Base-by-base conservation (phyloP, 2,113 vertebrate species). In the Gobiocypris rarus region DNA sequence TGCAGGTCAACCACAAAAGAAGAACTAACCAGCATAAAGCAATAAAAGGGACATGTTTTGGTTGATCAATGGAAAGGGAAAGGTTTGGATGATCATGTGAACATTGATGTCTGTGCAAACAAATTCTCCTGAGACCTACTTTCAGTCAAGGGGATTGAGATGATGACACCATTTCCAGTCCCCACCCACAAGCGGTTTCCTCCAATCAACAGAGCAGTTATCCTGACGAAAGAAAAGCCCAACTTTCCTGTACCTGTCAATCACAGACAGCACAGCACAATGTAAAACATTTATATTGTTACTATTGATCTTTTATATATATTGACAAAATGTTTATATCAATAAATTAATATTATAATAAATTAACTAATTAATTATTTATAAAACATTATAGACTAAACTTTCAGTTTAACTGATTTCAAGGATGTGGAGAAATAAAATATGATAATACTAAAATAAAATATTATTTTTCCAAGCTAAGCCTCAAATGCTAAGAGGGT, bases 101-200 rank as follows among this genome's bases (percentile, higher is more conserved):
- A 22, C 34, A 19, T 4, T 67, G 19, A 67, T 38, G 26, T 52
- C 50, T 82, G 26, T 77, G 17, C 26, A 48, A 65, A 54, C n/a
- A 34, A 43, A 28, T 83, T 15, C 13, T 38, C 13, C 43, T 63
- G 41, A 87, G 41, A 96, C 97, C 95, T 91, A 99, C 98, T 99
- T 90, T 99, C 97, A 4, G 98, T 98, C 84, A 99, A 89, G 0
- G 98, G 98, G 91, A 99, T 99, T 85, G 98, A 99, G 94, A 99
- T 99, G 93, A 99, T 96, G 0, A 99, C 98, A 0, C 98, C 98
- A 0, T 99, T 99, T 84, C 98, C 98, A 0, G 98, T 99, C 86
- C 98, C 98, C 3, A 99, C 98, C 98, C 98, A 99, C 45, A 99
- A 95, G 22, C 98, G 96, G 88, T 97, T 99, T 89, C 98, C 97